Conservation (phyloP, 2,797 vertebrate species). For the Tolypeutes matacus region DNA sequence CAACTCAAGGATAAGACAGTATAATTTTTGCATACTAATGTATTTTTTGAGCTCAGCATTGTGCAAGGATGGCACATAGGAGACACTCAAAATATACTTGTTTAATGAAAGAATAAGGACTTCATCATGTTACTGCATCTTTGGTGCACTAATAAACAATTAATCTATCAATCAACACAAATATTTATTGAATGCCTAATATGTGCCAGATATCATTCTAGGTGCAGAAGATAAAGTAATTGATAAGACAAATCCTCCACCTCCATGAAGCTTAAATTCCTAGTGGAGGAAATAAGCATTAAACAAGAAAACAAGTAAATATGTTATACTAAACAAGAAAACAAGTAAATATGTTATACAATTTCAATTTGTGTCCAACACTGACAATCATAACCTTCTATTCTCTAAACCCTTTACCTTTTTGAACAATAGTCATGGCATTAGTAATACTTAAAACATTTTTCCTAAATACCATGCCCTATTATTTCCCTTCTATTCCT, state of each 20-base stretch:
- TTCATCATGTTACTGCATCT: neutral
- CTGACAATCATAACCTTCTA: slow-evolving; percentile 9
- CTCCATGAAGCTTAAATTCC: slow-evolving; percentile 47
- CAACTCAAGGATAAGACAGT: neutral
- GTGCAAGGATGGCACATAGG: neutral
- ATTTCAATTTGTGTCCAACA: slow-evolving; percentile 29
- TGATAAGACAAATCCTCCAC: slow-evolving; percentile 37
- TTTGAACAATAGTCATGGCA: slow-evolving; percentile 35
- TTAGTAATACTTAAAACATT: slow-evolving; percentile 53
- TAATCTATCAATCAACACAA: neutral
- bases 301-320: slow-evolving; percentile 52
- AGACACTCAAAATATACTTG: neutral
- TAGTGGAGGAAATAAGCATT: slow-evolving; percentile 49
- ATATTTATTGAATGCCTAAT: slow-evolving; percentile 8
- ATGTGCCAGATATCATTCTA: neutral
- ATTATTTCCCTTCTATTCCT: slow-evolving; percentile 47
- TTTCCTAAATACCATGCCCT: slow-evolving; percentile 60
- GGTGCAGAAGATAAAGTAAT: neutral
- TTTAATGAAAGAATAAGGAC: slow-evolving; percentile 29
- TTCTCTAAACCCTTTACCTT: slow-evolving; percentile 50
- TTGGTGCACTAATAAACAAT: slow-evolving; percentile 34
- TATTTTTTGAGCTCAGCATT: neutral
- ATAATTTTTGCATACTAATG: neutral
- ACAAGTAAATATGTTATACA: slow-evolving; percentile 1
- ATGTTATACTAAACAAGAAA: slow-evolving; percentile 30